Conservation (phyloP, 2,888 invertebrate species). For the Hermaeophaga mercurialis region DNA sequence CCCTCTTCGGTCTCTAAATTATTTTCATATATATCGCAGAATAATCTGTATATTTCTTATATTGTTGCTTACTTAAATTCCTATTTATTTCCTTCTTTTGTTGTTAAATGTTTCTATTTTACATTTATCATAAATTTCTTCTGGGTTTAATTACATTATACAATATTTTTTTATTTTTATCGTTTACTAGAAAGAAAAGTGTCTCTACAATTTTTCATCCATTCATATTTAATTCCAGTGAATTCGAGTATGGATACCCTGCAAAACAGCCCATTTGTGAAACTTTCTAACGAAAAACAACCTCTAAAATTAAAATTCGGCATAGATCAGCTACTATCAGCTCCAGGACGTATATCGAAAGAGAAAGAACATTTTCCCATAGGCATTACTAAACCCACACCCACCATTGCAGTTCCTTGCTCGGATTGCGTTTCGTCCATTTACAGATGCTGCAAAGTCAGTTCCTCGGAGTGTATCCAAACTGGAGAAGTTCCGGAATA, state of each 20-base stretch:
- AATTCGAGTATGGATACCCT: neutral
- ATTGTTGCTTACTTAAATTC: too few relatives aligned
- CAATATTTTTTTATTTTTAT: too few relatives aligned
- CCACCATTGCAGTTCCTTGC: constrained; percentile 60
- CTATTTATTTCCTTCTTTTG: neutral
- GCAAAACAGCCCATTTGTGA: constrained; percentile 17
- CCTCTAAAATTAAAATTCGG: constrained; percentile 66
- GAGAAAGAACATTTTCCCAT: constrained; percentile 8
- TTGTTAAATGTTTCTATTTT: neutral
- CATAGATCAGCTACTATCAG: constrained; percentile 70
- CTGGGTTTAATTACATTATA: too few relatives aligned
- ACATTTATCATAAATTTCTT: too few relatives aligned
- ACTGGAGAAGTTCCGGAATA: constrained; percentile 30
- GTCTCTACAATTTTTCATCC: neutral
- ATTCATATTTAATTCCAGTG: neutral
- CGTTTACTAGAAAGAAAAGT: too few relatives aligned
- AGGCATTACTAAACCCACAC: constrained; percentile 46
- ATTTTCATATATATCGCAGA: too few relatives aligned
- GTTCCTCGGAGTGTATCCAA: constrained; percentile 35
- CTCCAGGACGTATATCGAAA: constrained; percentile 10
- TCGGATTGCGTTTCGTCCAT: constrained; percentile 70
- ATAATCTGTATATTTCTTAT: too few relatives aligned
- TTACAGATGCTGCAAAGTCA: constrained; percentile 65
- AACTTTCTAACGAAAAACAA: constrained; percentile 28
- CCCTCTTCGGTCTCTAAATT: too few relatives aligned